Conservation (phyloP, 1,140 invertebrate genomes). For the Andricus grossulariae region DNA sequence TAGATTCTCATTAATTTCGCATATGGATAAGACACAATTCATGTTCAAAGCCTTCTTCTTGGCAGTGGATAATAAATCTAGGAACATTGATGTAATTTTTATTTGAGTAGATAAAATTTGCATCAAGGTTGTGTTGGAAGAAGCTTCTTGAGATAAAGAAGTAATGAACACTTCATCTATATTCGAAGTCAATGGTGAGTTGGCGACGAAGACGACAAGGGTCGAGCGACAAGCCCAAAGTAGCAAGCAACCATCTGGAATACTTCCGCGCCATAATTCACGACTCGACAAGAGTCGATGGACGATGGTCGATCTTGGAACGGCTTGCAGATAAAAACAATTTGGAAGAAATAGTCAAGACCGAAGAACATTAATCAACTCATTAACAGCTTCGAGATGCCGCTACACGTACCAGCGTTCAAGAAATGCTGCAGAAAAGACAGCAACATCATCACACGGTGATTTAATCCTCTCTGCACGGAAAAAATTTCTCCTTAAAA, state of each 20-base stretch:
- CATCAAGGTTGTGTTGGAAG: constrained; percentile 1
- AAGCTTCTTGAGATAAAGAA: constrained; percentile 10
- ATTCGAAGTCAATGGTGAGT: constrained; percentile 23
- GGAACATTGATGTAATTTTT: not conserved
- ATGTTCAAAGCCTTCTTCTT: constrained; percentile 40
- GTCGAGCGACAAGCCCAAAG: constrained; percentile 37
- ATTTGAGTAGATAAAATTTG: not conserved
- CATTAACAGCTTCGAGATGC: constrained; percentile 55
- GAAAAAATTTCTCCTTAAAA: no score
- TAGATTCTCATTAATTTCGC: not conserved
- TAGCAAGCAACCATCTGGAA: constrained; percentile 49
- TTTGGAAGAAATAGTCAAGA: constrained; percentile 62
- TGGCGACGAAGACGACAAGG: constrained; percentile 40
- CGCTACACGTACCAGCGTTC: constrained; percentile 45
- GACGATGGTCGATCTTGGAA: constrained; percentile 37
- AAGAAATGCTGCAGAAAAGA: not conserved
- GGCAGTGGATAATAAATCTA: constrained; percentile 1
- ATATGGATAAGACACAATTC: not conserved
- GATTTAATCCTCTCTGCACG: not conserved
- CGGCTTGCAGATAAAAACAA: constrained; percentile 53
- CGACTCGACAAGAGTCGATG: constrained; percentile 46
- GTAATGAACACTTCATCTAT: constrained; percentile 14
- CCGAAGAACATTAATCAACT: constrained; percentile 66
- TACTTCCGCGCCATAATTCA: constrained; percentile 55
- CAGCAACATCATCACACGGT: not conserved